Evolutionary conservation across 2,113 vertebrate genomes (phyloP), one percentile per base, ranked within the genome.

Genomic region (Origma solitaria): DNA sequence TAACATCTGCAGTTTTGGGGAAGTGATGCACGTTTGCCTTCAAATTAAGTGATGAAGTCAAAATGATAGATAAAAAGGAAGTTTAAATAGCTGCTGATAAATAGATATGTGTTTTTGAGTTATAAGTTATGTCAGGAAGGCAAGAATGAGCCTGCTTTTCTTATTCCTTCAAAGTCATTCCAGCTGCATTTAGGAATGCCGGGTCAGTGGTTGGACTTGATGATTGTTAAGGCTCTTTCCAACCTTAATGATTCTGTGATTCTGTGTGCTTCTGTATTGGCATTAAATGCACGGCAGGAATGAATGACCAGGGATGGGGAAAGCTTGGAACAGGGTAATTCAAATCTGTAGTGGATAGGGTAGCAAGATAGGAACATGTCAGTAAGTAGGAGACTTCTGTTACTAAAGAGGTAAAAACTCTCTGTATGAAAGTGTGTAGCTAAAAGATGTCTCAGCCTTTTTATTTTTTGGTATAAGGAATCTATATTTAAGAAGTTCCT

Each of bases 191-290:
- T 68, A 21, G 69, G 45, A 40, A n/a, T 68, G 24, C 38, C 38
- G 53, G 11, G 15, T 61, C 49, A 42, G 0, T 54, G 6, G 17
- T 13, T 76, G 62, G 25, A 61, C 19, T 6, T 2, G 1, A 7
- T 69, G 47, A 23, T 19, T 54, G 9, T 31, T 53, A 35, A 82
- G 18, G 40, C 27, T 11, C 40, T 61, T 35, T 62, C 23, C 47
- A 62, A 20, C 17, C 6, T n/a, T 33, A 49, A 54, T 40, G 62
- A 20, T 47, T 54, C 61, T 35, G 3, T 68, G 54, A 31, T 35
- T 47, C 62, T 12, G 27, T 69, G 47, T 49, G 49, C 62, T 69
- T 35, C 62, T 77, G 31, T 33, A 11, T 57, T 45, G 57, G 61
- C n/a, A 58, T 60, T 56, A 28, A 38, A 31, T 5, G 6, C 20